Evolutionary conservation across 1,140 invertebrate species (phyloP).

Genomic region (Stegodyphus mimosarum): DNA sequence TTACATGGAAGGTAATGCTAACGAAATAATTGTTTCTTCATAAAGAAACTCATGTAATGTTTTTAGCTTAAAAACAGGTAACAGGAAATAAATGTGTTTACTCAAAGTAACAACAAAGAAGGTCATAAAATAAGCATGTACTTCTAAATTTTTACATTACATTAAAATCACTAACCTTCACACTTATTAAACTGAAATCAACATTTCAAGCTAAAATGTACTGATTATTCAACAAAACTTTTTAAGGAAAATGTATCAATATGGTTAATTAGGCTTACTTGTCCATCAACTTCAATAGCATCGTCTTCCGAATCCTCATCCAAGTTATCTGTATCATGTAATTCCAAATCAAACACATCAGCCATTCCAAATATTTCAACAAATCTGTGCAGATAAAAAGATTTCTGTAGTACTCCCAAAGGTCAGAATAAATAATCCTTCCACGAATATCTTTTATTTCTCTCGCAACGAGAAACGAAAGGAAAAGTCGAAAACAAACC

Average conservation of each 20-base stretch:
- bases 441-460: background rate
- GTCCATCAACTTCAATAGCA: slow-evolving; percentile 76
- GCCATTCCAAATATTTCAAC: no score
- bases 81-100: no score
- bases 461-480: background rate
- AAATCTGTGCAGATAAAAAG: background rate
- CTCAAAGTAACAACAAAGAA: no score
- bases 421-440: background rate
- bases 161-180: background rate
- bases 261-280: slow-evolving; percentile 68
- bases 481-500: background rate
- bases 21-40: no score
- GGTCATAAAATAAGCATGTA: background rate
- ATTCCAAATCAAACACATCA: slow-evolving; percentile 87
- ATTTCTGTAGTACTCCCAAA: background rate
- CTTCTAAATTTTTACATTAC: background rate
- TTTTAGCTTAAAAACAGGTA: no score
- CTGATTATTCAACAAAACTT: background rate
- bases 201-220: background rate
- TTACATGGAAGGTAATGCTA: no score
- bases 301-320: slow-evolving; percentile 80
- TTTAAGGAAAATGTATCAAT: no score
- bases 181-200: background rate
- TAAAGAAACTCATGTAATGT: no score
- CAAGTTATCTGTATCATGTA: slow-evolving; percentile 78